Evolutionary conservation across 2,888 invertebrate genomes (phyloP).

Genomic region (Nipponacmea schrenckii): DNA sequence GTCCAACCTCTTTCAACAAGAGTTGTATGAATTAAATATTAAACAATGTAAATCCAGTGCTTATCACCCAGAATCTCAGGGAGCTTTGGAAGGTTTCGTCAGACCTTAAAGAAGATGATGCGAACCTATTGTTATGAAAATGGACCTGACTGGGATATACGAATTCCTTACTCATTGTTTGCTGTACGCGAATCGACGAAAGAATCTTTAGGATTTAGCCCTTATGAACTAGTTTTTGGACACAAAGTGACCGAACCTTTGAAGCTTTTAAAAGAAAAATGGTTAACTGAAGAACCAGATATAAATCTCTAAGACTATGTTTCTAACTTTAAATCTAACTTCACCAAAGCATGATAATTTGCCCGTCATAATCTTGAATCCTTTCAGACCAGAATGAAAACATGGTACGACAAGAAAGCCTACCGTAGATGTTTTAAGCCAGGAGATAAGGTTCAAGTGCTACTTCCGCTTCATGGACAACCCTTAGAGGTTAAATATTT

Average conservation of each 20-base stretch:
- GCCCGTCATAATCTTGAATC: conserved; percentile 16
- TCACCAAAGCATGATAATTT: conserved; percentile 18
- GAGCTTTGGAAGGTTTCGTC: conserved; percentile 28
- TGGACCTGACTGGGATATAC: conserved; percentile 34
- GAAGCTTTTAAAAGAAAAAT: too few species aligned
- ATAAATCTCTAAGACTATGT: conserved; percentile 27
- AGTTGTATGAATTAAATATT: conserved; percentile 21
- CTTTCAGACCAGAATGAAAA: conserved; percentile 6
- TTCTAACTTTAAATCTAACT: not conserved
- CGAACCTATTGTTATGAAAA: conserved; percentile 27
- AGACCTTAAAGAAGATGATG: conserved; percentile 34
- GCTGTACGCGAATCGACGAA: conserved; percentile 30
- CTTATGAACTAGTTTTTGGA: conserved; percentile 38
- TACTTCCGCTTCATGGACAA: not conserved
- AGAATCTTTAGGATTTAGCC: conserved; percentile 39
- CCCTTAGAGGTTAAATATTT: conserved; percentile 9
- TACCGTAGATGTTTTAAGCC: conserved; percentile 11
- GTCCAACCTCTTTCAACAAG: conserved; percentile 32
- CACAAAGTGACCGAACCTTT: conserved; percentile 27
- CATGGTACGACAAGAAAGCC: conserved; percentile 14
- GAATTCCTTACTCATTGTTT: too few species aligned
- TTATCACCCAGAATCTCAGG: conserved; percentile 33
- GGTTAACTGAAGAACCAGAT: conserved; percentile 11
- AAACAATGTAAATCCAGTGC: conserved; percentile 15
- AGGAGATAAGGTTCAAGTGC: conserved; percentile 13